Base-by-base conservation (phyloP, 2,113 vertebrate genomes). In the Piprites chloris region DNA sequence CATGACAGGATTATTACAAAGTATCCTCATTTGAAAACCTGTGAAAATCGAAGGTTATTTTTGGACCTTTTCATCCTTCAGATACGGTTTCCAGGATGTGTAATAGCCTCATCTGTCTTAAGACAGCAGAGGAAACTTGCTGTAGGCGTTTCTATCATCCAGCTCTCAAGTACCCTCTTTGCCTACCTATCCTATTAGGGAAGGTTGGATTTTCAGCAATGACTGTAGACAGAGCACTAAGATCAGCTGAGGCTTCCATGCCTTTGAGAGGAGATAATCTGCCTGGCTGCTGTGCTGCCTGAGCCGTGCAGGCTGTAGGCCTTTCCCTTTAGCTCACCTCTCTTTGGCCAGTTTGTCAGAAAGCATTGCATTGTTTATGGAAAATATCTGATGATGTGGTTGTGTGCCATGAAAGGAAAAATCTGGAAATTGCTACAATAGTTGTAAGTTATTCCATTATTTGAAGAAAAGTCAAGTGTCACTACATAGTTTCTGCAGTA, bases 311-410 rank as follows among this genome's bases (percentile, higher is more conserved):
- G 23, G 28, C 41, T 68, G 30, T 6, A 44, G 73, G 14, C 46
- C 22, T 30, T 65, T 77, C 32, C 16, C 42, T 56, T 42, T 63
- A 32, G 65, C 62, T 66, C 26, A 26, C 35, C 53, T 74, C 30
- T 21, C 42, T 27, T 9, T 50, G 46, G 27, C 41, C 9, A 2
- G 23, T 0, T 0, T 68, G 58, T 62, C 81, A 37, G 56, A 78
- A 85, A 46, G 18, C 68, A 9, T 26, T 27, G 24, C 9, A 0
- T 53, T 39, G 26, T 23, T 30, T n/a, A 14, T 9, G 58, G 58
- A 85, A 85, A 39, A 39, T 20, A 2, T 55, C 32, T 49, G 15
- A 6, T 44, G 5, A 62, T 52, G 14, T 15, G 0, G 0, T 20
- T 61, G 35, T 23, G 8, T 85, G 42, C 28, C 32, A 24, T 35